Base-by-base conservation (phyloP, 2,888 invertebrate species). In the Rhorus exstirpatorius region DNA sequence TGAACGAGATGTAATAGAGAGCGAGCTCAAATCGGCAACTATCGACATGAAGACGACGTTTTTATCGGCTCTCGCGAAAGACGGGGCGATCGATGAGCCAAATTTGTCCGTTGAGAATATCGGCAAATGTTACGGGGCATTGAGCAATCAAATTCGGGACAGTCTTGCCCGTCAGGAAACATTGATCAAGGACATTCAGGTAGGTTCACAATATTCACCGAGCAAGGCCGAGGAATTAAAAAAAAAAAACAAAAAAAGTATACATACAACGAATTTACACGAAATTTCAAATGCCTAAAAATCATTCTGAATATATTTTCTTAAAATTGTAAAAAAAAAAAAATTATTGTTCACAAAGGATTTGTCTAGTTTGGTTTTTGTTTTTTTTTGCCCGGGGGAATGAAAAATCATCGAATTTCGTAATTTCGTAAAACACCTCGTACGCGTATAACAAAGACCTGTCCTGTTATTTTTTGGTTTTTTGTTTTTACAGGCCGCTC, bases 1-100 rank as follows among this genome's bases (percentile, higher is more conserved):
- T 2, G 98, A 98, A 93, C 95, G 99, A 58, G 98, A 98, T 93
- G 96, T 95, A 3, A 95, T 98, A 86, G 99, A 99, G 94, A 96
- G 95, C 1, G 97, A 98, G 93, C 94, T 99, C 44, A 97, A 97
- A 90, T 96, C 95, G 53, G 94, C 96, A 3, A 95, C 96, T 8
- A 95, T 96, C 67, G 97, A 97, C 91, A 97, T 99, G 96, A 97
- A 97, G 91, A 94, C 95, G 24, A 95, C 95, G 88, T 98, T 98
- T 93, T 93, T 97, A 87, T 93, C 94, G 21, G 97, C 97, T 0
- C 92, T 98, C 79, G 95, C 96, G 3, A 95, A 96, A 87, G 97
- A 97, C 89, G 97, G 97, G 1, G 95, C 96, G 0, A 96, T 97
- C 44, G 96, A 96, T 92, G 97, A 97, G 90, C 96, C 96, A 0